A percentile compares a stretch with the other conserved stretches of the same genome.
phyloP scores from a whole-genome alignment of 2,113 vertebrate genomes.

The Bos indicus region DNA sequence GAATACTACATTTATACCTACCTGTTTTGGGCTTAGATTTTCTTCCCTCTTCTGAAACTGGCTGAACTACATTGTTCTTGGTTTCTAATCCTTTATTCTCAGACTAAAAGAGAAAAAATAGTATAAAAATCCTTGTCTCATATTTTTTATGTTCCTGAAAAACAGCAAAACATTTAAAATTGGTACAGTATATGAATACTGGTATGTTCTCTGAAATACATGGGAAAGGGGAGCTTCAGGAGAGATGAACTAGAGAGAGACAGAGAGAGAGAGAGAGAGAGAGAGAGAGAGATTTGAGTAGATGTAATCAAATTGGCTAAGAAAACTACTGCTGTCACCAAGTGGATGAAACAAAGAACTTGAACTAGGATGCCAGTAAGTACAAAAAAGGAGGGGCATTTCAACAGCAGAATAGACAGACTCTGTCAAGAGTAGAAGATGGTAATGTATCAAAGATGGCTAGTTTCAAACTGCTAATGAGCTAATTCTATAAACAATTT shows the following conservation, averaged over 20 bases:
- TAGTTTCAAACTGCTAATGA: slow-evolving; percentile 13
- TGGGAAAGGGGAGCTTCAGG: neutral
- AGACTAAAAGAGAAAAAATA: slow-evolving; percentile 66
- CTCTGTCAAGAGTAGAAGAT: slow-evolving; percentile 20
- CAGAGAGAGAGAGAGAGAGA: neutral
- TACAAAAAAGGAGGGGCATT: neutral
- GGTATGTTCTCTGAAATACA: slow-evolving; percentile 11
- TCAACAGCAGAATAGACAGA: neutral
- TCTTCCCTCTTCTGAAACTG: slow-evolving; percentile 73
- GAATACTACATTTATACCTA: slow-evolving; percentile 15
- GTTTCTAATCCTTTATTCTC: slow-evolving; percentile 84
- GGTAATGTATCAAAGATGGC: slow-evolving; percentile 9
- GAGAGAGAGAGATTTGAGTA: slow-evolving; percentile 9
- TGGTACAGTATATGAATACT: neutral
- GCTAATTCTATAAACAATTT: slow-evolving; percentile 19
- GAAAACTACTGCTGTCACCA: neutral
- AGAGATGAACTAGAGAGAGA: slow-evolving; percentile 4
- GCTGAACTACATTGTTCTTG: slow-evolving; percentile 73
- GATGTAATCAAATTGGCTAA: slow-evolving; percentile 7
- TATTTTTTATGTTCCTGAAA: neutral
- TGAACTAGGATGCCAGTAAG: neutral
- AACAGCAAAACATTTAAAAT: slow-evolving; percentile 4
- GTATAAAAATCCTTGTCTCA: slow-evolving; percentile 39
- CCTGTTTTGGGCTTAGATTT: slow-evolving; percentile 78
- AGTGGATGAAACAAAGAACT: slow-evolving; percentile 5